These are phyloP conservation scores for Lates japonicus DNA, from an alignment of 2,797 vertebrate genomes.

Conservation along the genomic window DNA sequence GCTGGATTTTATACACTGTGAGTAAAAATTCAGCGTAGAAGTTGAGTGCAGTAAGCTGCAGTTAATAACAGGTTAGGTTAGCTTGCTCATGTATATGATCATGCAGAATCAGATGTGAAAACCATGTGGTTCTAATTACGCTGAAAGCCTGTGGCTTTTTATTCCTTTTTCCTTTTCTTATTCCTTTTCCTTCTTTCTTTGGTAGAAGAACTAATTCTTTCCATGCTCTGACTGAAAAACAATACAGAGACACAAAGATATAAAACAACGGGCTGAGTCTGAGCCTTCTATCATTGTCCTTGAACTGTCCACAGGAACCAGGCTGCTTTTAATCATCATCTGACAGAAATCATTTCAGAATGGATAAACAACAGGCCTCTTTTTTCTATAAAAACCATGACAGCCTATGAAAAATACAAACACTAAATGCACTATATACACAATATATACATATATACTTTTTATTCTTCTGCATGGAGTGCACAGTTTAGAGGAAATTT, in stretches of 20 bases:
- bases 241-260: background rate
- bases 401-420: background rate
- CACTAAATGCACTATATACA: too few relatives aligned
- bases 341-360: too few relatives aligned
- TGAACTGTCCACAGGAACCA: too few relatives aligned
- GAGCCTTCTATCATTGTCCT: background rate
- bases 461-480: too few relatives aligned
- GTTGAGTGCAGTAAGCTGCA: background rate
- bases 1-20: background rate
- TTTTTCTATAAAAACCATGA: too few relatives aligned
- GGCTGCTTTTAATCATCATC: too few relatives aligned
- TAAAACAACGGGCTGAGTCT: background rate
- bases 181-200: conserved; percentile 29
- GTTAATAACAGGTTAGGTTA: conserved; percentile 3
- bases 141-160: conserved; percentile 16
- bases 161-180: too few relatives aligned
- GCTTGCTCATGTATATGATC: background rate
- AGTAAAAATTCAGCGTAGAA: background rate
- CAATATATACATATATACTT: too few relatives aligned
- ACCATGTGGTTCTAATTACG: conserved; percentile 54
- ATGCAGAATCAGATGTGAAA: conserved; percentile 31
- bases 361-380: background rate
- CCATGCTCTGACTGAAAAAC: conserved; percentile 21
- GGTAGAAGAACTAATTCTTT: conserved; percentile 53
- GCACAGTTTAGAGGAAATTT: too few relatives aligned